These are phyloP conservation scores for Nymphicus hollandicus DNA, from an alignment of 2,113 vertebrate genomes.

Conservation along the genomic window DNA sequence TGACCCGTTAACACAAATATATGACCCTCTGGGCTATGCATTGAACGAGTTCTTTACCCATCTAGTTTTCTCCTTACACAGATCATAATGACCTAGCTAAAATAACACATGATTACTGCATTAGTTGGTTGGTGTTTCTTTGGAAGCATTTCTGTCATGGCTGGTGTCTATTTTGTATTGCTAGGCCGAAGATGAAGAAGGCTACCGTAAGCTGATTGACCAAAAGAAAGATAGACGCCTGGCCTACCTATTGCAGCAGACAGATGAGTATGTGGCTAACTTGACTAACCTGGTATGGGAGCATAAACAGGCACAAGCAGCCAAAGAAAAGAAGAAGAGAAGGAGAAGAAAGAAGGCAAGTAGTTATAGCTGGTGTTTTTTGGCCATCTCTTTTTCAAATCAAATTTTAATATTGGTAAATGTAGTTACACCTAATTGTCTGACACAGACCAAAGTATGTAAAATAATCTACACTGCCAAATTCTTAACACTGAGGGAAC, in stretches of 20 bases:
- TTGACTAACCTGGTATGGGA: slow-evolving; percentile 96
- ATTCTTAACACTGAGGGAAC: neutral
- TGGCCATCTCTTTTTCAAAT: neutral
- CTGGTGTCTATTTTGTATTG: neutral
- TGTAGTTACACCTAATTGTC: neutral
- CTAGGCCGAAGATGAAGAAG: slow-evolving; percentile 97
- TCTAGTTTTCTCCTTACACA: neutral
- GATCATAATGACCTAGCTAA: neutral
- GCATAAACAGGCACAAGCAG: slow-evolving; percentile 96
- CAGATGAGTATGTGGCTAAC: slow-evolving; percentile 97
- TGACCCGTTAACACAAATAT: neutral
- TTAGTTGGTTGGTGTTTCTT: neutral
- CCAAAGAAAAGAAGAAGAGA: slow-evolving; percentile 95
- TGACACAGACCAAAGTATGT: neutral
- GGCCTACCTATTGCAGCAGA: slow-evolving; percentile 95
- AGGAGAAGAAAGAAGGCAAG: slow-evolving; percentile 91
- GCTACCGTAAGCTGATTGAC: slow-evolving; percentile 95
- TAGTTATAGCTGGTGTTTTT: neutral
- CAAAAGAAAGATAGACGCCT: slow-evolving; percentile 97
- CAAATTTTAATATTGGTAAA: neutral
- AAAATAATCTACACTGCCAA: neutral
- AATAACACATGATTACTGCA: neutral
- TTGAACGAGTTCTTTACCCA: accelerated
- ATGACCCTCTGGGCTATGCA: neutral
- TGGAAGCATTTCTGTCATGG: neutral